Conservation (phyloP, 23 tunicate genomes). For the Clavelina lepadiformis region DNA sequence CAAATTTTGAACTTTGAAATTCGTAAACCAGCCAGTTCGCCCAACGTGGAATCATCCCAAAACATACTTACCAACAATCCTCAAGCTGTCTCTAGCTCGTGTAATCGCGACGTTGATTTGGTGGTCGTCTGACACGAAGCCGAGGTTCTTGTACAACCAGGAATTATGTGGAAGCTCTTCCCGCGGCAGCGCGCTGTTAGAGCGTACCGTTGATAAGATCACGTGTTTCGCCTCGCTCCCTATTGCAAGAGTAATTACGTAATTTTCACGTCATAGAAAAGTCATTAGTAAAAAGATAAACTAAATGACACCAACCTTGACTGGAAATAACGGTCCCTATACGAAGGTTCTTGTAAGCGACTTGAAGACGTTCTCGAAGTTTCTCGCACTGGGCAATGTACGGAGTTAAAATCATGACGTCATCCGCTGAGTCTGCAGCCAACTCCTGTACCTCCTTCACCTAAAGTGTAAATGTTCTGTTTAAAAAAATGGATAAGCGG, state of each 20-base stretch:
- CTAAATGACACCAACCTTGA: constrained; percentile 41
- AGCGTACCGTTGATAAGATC: constrained; percentile 61
- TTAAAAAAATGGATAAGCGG: too few species aligned
- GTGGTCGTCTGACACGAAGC: constrained; percentile 49
- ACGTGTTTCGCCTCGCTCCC: constrained; percentile 65
- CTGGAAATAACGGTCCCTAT: constrained; percentile 49
- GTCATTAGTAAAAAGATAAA: too few species aligned
- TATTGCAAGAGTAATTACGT: too few species aligned
- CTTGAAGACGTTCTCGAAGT: not conserved
- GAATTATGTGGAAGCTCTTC: too few species aligned
- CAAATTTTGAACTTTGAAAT: too few species aligned
- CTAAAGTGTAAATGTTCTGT: too few species aligned
- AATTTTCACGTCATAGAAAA: too few species aligned
- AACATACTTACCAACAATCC: constrained; percentile 65
- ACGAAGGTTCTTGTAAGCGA: too few species aligned
- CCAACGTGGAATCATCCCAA: too few species aligned
- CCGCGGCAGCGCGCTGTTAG: not conserved
- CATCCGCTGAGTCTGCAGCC: not conserved
- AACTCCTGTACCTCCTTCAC: not conserved
- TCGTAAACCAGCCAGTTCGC: too few species aligned
- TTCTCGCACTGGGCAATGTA: constrained; percentile 34
- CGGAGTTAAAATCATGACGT: constrained; percentile 43
- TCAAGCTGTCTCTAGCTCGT: constrained; percentile 38
- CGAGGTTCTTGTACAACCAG: constrained; percentile 38
- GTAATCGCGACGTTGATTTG: constrained; percentile 65